Base-by-base conservation (phyloP, 2,888 invertebrate species). In the Thymelicus sylvestris region DNA sequence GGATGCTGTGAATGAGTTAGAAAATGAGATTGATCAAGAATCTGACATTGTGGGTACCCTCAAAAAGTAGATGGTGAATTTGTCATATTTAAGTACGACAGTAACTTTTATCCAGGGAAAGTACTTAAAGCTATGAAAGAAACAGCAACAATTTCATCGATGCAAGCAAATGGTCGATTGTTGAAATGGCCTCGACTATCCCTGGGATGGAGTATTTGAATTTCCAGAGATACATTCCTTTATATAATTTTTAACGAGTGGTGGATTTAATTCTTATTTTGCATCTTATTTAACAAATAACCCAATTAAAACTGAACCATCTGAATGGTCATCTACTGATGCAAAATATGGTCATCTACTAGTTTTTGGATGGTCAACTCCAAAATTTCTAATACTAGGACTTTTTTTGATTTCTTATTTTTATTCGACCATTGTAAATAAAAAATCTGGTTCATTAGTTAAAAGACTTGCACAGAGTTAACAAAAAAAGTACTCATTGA, bases 141-240 rank as follows among this genome's bases (percentile, higher is more conserved):
- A n/a, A n/a, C n/a, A n/a, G n/a, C n/a, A n/a, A n/a, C n/a, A n/a
- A n/a, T n/a, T n/a, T n/a, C n/a, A n/a, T n/a, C n/a, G n/a, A n/a
- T n/a, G n/a, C n/a, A n/a, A n/a, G n/a, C n/a, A n/a, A n/a, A n/a
- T n/a, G n/a, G n/a, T n/a, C n/a, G n/a, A n/a, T n/a, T n/a, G n/a
- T n/a, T n/a, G n/a, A n/a, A n/a, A n/a, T n/a, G n/a, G n/a, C n/a
- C n/a, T n/a, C n/a, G n/a, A n/a, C n/a, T n/a, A n/a, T n/a, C n/a
- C n/a, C n/a, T n/a, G n/a, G n/a, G n/a, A n/a, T n/a, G n/a, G n/a
- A n/a, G n/a, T n/a, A n/a, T n/a, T n/a, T n/a, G n/a, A n/a, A n/a
- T n/a, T n/a, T n/a, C 74, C 74, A 62, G 75, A 75, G 72, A 71
- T 75, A 73, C 71, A 71, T 73, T 73, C 71, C 71, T 68, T 71